Conservation (phyloP, 2,888 invertebrate species). For the Dynastes tityus region DNA sequence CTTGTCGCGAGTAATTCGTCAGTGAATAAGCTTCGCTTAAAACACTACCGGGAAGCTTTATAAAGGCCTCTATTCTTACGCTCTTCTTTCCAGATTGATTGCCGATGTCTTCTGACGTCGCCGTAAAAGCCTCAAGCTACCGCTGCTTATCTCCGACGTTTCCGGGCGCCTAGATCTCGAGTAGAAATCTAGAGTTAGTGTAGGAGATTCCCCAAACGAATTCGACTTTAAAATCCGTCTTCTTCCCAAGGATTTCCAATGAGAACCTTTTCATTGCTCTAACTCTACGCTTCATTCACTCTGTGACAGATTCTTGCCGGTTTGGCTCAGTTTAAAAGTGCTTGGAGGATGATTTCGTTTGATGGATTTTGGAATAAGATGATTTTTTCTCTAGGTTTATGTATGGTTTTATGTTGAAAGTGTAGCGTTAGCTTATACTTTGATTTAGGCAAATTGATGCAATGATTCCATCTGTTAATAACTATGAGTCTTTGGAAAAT, state of each 20-base stretch:
- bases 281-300: too few relatives aligned
- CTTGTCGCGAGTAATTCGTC: too few relatives aligned
- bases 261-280: too few relatives aligned
- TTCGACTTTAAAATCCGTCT: slow-evolving; percentile 22
- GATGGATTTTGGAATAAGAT: neutral
- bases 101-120: slow-evolving; percentile 61
- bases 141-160: slow-evolving; percentile 52
- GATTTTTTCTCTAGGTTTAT: too few relatives aligned
- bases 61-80: slow-evolving; percentile 62
- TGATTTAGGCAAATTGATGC: too few relatives aligned
- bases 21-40: too few relatives aligned
- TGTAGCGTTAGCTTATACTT: too few relatives aligned
- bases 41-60: slow-evolving; percentile 44
- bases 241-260: neutral
- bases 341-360: neutral
- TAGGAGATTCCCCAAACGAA: neutral
- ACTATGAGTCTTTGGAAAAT: too few relatives aligned
- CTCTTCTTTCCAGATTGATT: slow-evolving; percentile 61
- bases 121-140: slow-evolving; percentile 59
- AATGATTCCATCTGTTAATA: too few relatives aligned
- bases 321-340: neutral
- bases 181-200: neutral
- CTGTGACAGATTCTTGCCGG: too few relatives aligned
- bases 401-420: too few relatives aligned
- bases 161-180: slow-evolving; percentile 27